Base-by-base conservation (phyloP, 2,797 vertebrate genomes). In the Thamnophis elegans region DNA sequence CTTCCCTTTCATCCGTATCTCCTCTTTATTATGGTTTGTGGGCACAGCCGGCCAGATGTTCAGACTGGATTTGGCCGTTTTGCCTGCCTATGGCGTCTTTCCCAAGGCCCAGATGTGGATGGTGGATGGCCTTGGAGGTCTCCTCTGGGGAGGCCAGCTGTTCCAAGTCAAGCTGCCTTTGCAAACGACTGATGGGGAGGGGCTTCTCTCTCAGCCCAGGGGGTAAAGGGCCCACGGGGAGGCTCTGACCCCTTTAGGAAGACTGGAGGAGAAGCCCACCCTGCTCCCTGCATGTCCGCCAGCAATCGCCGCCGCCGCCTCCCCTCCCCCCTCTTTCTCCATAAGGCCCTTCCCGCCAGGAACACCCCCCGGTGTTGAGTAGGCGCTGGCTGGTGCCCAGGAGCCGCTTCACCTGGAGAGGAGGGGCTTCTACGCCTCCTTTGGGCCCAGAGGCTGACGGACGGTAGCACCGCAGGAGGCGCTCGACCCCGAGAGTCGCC, bases 271-370 rank as follows among this genome's bases (percentile, higher is more conserved):
- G 65, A 26, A 12, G 1, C 60, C 65, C 13, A 2, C 14, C n/a
- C 65, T 18, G 6, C 0, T 7, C n/a, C 68, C 68, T 20, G n/a
- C 68, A 20, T 20, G 16, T 20, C 65, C n/a, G 26, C 60, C 28
- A 28, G 28, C 28, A 28, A 32, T 7, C 14, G 2, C 5, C n/a
- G 1, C 5, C n/a, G 1, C 0, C n/a, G 32, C 2, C 62, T 68
- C 13, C 13, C n/a, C 28, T 5, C 62, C 62, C 62, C 13, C 22
- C 3, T 13, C 25, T n/a, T 65, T 65, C 62, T 2, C n/a, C 65
- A 68, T 1, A 16, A 3, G 5, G 2, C 62, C 28, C 11, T 28
- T 13, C 26, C 60, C 26, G 11, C 11, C 59, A 10, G 8, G 22
- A 10, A 10, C 8, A n/a, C 58, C 25, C 59, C 10, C 9, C 11